A percentile compares a stretch with the other conserved stretches of the same genome.
These are phyloP conservation scores for Echiichthys vipera DNA, from an alignment of 2,797 vertebrate species.

Conservation along the genomic window DNA sequence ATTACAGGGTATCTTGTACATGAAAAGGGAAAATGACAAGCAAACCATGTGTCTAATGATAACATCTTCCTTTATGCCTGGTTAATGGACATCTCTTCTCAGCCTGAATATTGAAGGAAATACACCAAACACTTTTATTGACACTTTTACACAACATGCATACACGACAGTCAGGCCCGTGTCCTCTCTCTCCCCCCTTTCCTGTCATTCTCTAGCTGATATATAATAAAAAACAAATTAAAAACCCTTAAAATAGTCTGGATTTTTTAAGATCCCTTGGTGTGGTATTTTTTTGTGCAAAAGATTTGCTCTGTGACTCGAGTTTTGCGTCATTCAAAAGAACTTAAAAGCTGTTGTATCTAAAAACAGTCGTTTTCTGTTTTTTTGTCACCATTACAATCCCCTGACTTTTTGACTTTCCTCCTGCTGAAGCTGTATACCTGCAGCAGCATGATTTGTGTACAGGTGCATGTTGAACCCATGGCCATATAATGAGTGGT, in stretches of 20 bases:
- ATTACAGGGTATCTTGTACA: constrained; percentile 22
- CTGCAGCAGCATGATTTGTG: constrained; percentile 35
- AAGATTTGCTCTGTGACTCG: neutral
- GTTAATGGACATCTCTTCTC: constrained; percentile 16
- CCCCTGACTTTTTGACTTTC: neutral
- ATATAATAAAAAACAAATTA: too few relatives aligned
- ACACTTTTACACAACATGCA: too few relatives aligned
- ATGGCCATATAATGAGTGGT: constrained; percentile 30
- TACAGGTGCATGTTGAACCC: constrained; percentile 43
- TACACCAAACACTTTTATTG: too few relatives aligned
- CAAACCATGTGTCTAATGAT: constrained; percentile 9
- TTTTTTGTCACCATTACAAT: constrained; percentile 3
- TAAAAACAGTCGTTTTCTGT: neutral
- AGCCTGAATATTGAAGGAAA: neutral
- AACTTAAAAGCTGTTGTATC: neutral
- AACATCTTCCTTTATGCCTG: neutral
- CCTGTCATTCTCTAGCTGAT: too few relatives aligned
- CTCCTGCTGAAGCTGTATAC: neutral
- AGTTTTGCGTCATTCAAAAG: neutral
- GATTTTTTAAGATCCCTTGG: too few relatives aligned
- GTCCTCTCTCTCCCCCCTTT: too few relatives aligned
- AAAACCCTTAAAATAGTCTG: too few relatives aligned
- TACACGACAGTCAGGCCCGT: too few relatives aligned
- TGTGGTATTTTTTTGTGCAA: too few relatives aligned
- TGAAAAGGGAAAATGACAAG: constrained; percentile 24